phyloP scores from a whole-genome alignment of 1,140 invertebrate species.

The Tetragonula clypearis region DNA sequence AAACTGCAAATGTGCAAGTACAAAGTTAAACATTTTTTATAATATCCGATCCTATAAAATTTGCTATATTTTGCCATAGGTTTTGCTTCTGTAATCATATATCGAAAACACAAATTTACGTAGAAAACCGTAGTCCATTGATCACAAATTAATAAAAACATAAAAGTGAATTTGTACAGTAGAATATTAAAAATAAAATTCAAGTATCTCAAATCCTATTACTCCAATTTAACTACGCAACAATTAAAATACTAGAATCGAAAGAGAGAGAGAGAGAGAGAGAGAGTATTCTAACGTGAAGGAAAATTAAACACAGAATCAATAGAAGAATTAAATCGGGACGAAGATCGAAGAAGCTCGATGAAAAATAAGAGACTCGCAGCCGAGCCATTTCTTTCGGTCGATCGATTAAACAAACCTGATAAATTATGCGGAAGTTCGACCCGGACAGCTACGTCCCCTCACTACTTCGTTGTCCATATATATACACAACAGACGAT shows the following conservation, averaged over 20 bases:
- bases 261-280: no score
- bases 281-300: no score
- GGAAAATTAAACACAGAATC: not conserved
- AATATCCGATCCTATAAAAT: no score
- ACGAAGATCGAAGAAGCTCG: not conserved
- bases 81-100: no score
- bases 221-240: not conserved
- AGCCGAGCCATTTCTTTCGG: slow-evolving; percentile 42
- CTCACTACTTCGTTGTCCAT: slow-evolving; percentile 49
- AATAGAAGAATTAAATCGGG: not conserved
- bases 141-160: no score
- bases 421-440: slow-evolving; percentile 76
- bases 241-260: not conserved
- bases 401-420: slow-evolving; percentile 77
- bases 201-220: not conserved
- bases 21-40: no score
- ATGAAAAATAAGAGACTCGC: slow-evolving; percentile 17
- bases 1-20: no score
- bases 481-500: slow-evolving; percentile 56
- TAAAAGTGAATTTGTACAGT: no score
- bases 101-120: no score
- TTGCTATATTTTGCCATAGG: no score
- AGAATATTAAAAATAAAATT: no score
- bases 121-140: no score
- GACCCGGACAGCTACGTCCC: slow-evolving; percentile 55